A percentile compares a stretch with the other conserved stretches of the same genome.
phyloP scores from a whole-genome alignment of 2,797 vertebrate species.

The Odontamblyopus lacepedii region DNA sequence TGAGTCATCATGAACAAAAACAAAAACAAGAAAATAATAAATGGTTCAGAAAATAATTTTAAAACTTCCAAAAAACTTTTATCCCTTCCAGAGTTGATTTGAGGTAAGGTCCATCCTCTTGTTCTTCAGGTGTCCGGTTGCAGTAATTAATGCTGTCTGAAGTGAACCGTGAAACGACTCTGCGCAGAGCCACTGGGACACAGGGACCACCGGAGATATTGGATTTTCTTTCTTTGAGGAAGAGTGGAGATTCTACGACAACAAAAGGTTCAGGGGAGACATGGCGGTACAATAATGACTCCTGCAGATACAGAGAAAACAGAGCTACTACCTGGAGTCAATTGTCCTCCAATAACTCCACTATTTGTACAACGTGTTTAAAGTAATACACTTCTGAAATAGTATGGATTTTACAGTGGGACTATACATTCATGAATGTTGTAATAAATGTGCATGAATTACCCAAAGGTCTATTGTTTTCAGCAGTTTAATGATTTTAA shows the following conservation, averaged over 20 bases:
- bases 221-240: conserved; percentile 28
- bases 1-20: neutral
- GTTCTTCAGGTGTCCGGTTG: neutral
- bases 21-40: neutral
- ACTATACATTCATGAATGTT: neutral
- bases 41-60: neutral
- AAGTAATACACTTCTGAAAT: neutral
- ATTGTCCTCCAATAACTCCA: neutral
- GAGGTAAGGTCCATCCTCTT: neutral
- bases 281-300: neutral
- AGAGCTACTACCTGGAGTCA: neutral
- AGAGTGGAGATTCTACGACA: conserved; percentile 10
- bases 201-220: conserved; percentile 22
- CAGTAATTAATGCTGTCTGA: conserved; percentile 24
- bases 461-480: neutral
- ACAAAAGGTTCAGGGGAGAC: conserved; percentile 3
- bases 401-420: neutral
- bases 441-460: neutral
- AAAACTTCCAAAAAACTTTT: neutral
- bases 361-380: neutral
- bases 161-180: conserved; percentile 12
- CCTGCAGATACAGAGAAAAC: neutral
- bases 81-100: neutral
- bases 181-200: neutral
- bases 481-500: no score